Evolutionary conservation across 2,113 vertebrate species (phyloP).

Genomic region (cattle (Bos taurus)): DNA sequence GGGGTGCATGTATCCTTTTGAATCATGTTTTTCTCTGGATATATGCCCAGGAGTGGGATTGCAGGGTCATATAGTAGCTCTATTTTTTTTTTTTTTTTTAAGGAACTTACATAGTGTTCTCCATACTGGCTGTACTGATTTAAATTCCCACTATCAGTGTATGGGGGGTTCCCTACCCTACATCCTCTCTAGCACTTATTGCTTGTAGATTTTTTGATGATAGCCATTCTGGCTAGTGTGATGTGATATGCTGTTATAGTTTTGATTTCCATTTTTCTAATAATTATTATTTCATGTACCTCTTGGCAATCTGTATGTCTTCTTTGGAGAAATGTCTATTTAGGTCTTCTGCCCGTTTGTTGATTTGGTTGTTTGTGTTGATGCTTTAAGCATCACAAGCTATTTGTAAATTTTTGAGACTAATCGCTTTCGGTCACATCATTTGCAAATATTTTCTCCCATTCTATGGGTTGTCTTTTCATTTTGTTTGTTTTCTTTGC

Average conservation of each 20-base stretch:
- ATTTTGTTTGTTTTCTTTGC: neutral
- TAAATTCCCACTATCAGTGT: neutral
- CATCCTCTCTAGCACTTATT: neutral
- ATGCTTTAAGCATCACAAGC: neutral
- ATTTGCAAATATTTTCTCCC: neutral
- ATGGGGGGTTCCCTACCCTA: neutral
- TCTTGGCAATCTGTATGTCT: neutral
- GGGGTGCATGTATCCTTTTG: neutral
- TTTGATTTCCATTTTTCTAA: neutral
- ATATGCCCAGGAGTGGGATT: neutral
- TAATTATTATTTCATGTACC: neutral
- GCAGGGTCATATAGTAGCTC: neutral
- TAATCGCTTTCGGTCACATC: neutral
- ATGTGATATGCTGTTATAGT: neutral
- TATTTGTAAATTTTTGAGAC: neutral
- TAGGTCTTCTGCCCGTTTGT: neutral
- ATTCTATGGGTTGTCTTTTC: neutral
- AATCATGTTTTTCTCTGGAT: neutral
- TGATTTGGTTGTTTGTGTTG: neutral
- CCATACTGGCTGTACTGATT: neutral
- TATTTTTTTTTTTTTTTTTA: neutral
- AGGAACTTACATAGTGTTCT: neutral
- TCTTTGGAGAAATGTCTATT: neutral
- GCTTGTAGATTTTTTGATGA: neutral
- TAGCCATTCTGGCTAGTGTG: neutral